A percentile compares a stretch with the other conserved stretches of the same genome.
Conservation (phyloP, 37 sponge, comb jelly and placozoan species). For the Ianthella basta region DNA sequence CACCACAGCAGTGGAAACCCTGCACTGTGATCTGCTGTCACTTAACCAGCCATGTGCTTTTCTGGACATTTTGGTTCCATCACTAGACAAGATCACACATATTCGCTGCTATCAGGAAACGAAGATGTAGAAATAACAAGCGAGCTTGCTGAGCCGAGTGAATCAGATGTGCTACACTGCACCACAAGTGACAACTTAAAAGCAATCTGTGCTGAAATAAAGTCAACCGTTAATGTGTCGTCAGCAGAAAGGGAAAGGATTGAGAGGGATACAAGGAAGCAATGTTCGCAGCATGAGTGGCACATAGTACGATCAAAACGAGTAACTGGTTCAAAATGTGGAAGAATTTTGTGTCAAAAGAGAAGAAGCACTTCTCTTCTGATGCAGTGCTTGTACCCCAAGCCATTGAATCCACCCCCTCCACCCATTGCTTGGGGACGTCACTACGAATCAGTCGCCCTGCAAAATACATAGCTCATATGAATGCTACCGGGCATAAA, state of each 20-base stretch:
- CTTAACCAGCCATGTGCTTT: slow-evolving; percentile 43
- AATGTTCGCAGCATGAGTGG: slow-evolving; percentile 13
- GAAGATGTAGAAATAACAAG: background rate
- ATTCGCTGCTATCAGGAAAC: slow-evolving; percentile 10
- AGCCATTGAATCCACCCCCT: slow-evolving; percentile 36
- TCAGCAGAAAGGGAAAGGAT: background rate
- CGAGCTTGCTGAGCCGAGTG: background rate
- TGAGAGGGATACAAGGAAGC: slow-evolving; percentile 1
- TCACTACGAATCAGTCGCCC: slow-evolving; percentile 40
- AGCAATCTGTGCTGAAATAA: slow-evolving; percentile 2
- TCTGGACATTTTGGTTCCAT: slow-evolving; percentile 30
- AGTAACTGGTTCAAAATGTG: slow-evolving; percentile 53
- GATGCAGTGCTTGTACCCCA: slow-evolving; percentile 27
- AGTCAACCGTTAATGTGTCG: slow-evolving; percentile 1
- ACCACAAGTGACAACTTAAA: background rate
- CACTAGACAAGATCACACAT: slow-evolving; percentile 33
- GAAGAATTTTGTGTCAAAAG: slow-evolving; percentile 35
- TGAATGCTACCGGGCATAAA: slow-evolving; percentile 25
- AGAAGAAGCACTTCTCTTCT: slow-evolving; percentile 24
- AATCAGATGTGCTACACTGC: slow-evolving; percentile 17
- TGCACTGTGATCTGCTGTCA: slow-evolving; percentile 34
- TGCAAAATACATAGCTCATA: slow-evolving; percentile 30
- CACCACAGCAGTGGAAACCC: slow-evolving; percentile 23
- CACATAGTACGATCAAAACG: background rate
- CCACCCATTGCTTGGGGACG: slow-evolving; percentile 52